Evolutionary conservation across 2,113 vertebrate genomes (phyloP).

Genomic region (Proteles cristata): DNA sequence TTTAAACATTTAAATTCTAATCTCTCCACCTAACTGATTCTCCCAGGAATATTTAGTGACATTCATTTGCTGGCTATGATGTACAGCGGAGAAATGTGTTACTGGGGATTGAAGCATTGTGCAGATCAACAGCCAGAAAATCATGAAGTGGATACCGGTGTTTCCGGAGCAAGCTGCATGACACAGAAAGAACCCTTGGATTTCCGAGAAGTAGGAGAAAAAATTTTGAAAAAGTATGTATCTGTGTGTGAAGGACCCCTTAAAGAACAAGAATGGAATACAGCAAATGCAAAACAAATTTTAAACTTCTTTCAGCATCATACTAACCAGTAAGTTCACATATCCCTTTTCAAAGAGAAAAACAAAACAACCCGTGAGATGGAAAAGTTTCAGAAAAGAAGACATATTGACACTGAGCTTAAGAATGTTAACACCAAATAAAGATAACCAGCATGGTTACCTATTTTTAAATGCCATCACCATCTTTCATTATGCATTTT

Average conservation of each 20-base stretch:
- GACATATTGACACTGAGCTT: neutral
- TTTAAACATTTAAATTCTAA: slow-evolving; percentile 61
- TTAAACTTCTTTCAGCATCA: slow-evolving; percentile 89
- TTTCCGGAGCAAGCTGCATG: slow-evolving; percentile 55
- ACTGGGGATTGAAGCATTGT: slow-evolving; percentile 95
- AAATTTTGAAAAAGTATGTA: slow-evolving; percentile 93
- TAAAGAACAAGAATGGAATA: slow-evolving; percentile 95
- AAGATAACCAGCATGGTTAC: neutral
- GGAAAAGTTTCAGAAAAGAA: slow-evolving; percentile 31
- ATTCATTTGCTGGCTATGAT: slow-evolving; percentile 94
- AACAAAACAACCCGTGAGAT: neutral
- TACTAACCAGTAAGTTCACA: slow-evolving; percentile 29
- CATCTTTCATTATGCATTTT: slow-evolving; percentile 20
- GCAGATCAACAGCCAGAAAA: slow-evolving; percentile 70
- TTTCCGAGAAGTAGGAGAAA: slow-evolving; percentile 95
- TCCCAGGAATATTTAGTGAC: slow-evolving; percentile 92
- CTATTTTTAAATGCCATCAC: slow-evolving; percentile 15
- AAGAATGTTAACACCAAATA: slow-evolving; percentile 36
- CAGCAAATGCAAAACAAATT: slow-evolving; percentile 94
- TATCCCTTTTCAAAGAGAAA: slow-evolving; percentile 13
- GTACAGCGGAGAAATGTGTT: slow-evolving; percentile 99
- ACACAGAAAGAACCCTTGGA: slow-evolving; percentile 86
- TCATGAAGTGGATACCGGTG: neutral
- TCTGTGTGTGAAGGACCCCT: slow-evolving; percentile 94
- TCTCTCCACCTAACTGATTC: slow-evolving; percentile 68